Evolutionary conservation across 2,113 vertebrate genomes (phyloP).

Genomic region (Rhinolophus sinicus): DNA sequence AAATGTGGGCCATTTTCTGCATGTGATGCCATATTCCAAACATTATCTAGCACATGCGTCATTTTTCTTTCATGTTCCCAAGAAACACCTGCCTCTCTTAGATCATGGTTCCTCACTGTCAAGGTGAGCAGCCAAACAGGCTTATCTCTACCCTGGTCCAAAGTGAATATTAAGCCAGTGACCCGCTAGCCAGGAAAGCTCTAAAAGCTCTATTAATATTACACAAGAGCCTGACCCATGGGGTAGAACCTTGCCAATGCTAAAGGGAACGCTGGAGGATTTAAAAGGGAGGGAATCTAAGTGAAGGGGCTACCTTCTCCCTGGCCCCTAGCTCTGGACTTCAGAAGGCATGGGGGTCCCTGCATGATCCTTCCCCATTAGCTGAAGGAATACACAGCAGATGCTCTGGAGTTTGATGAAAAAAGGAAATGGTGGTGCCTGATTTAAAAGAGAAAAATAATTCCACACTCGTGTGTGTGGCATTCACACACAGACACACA

Average conservation of each 20-base stretch:
- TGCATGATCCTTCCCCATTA: not conserved
- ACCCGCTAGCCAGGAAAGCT: constrained; percentile 60
- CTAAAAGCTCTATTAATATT: constrained; percentile 38
- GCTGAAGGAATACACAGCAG: not conserved
- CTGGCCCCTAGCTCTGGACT: not conserved
- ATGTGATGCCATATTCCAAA: not conserved
- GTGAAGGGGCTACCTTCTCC: not conserved
- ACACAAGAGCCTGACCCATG: constrained; percentile 1
- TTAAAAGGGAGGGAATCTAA: not conserved
- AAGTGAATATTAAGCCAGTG: constrained; percentile 73
- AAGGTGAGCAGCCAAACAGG: constrained; percentile 67
- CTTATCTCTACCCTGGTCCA: constrained; percentile 64
- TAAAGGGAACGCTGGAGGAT: not conserved
- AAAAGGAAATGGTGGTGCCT: not conserved
- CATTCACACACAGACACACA: not conserved
- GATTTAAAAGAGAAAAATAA: constrained; percentile 49
- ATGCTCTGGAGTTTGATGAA: not conserved
- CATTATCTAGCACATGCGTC: not conserved
- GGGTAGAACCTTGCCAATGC: not conserved
- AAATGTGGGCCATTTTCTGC: not conserved
- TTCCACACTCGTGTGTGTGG: not conserved
- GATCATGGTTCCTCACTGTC: not conserved
- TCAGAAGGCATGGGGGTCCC: not conserved
- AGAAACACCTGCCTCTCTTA: constrained; percentile 54
- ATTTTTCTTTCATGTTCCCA: constrained; percentile 33